Conservation (phyloP, 2,113 vertebrate genomes). For the Hiodon tergisus region DNA sequence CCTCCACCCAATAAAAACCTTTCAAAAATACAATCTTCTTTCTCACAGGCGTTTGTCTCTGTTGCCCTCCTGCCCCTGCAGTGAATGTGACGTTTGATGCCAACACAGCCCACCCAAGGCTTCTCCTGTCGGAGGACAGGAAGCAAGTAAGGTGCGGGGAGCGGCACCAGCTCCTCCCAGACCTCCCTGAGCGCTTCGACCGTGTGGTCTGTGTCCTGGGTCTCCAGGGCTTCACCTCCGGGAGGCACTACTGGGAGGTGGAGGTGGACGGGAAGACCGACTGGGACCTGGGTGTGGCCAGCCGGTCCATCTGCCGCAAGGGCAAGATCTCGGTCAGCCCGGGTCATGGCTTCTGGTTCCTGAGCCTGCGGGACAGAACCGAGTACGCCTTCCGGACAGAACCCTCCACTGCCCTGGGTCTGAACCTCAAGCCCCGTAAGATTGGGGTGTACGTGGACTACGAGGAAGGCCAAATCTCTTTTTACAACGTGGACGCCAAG, state of each 20-base stretch:
- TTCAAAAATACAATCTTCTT: too few species aligned
- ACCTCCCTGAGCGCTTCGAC: slow-evolving; percentile 54
- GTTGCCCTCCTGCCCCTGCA: slow-evolving; percentile 25
- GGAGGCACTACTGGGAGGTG: slow-evolving; percentile 62
- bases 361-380: slow-evolving; percentile 53
- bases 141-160: slow-evolving; percentile 56
- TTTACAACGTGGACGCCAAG: slow-evolving; percentile 50
- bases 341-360: slow-evolving; percentile 62
- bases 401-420: slow-evolving; percentile 36
- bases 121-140: slow-evolving; percentile 55
- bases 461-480: slow-evolving; percentile 56
- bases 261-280: slow-evolving; percentile 62
- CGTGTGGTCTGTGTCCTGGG: slow-evolving; percentile 62
- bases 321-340: slow-evolving; percentile 61
- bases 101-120: slow-evolving; percentile 57
- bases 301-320: slow-evolving; percentile 50
- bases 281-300: slow-evolving; percentile 64
- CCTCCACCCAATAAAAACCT: background rate
- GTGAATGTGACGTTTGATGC: slow-evolving; percentile 57
- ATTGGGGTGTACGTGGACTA: slow-evolving; percentile 54
- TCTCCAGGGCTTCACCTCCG: slow-evolving; percentile 51
- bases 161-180: slow-evolving; percentile 33
- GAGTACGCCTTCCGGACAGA: slow-evolving; percentile 52
- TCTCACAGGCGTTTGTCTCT: background rate
- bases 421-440: slow-evolving; percentile 35